Evolutionary conservation across 1,140 invertebrate genomes (phyloP).

Genomic region (Halesus radiatus): DNA sequence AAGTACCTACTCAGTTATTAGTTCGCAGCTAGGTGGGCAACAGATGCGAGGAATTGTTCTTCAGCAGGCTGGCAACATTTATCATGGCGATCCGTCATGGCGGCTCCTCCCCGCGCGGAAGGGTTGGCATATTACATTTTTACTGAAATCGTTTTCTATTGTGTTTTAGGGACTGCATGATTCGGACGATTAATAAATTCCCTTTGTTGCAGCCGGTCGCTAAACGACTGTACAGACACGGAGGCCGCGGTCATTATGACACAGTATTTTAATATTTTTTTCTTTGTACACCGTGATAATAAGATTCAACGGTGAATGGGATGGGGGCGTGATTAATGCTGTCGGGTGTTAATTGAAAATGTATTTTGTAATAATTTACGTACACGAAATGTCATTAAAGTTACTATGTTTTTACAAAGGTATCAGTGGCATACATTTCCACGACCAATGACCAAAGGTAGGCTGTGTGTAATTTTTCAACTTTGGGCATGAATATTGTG

Average conservation of each 20-base stretch:
- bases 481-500: too few species aligned
- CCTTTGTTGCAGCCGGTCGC: constrained; percentile 31
- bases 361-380: background rate
- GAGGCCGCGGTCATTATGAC: constrained; percentile 25
- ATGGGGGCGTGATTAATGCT: constrained; percentile 10
- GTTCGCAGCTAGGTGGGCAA: constrained; percentile 17
- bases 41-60: constrained; percentile 42
- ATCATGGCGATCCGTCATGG: constrained; percentile 43
- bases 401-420: too few species aligned
- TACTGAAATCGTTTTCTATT: constrained; percentile 43
- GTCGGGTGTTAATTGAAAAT: background rate
- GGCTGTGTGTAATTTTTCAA: too few species aligned
- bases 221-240: constrained; percentile 39
- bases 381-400: background rate
- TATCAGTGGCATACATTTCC: too few species aligned
- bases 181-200: constrained; percentile 47
- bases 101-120: constrained; percentile 40
- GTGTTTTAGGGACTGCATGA: constrained; percentile 42
- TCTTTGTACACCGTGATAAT: constrained; percentile 17
- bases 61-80: constrained; percentile 45
- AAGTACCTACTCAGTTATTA: too few species aligned
- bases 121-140: constrained; percentile 46
- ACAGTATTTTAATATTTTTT: constrained; percentile 40
- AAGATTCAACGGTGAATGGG: background rate
- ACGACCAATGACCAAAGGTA: too few species aligned